Evolutionary conservation across 2,113 vertebrate genomes (phyloP), one percentile per base, ranked within the genome.

Genomic region (Falcunculus frontatus): DNA sequence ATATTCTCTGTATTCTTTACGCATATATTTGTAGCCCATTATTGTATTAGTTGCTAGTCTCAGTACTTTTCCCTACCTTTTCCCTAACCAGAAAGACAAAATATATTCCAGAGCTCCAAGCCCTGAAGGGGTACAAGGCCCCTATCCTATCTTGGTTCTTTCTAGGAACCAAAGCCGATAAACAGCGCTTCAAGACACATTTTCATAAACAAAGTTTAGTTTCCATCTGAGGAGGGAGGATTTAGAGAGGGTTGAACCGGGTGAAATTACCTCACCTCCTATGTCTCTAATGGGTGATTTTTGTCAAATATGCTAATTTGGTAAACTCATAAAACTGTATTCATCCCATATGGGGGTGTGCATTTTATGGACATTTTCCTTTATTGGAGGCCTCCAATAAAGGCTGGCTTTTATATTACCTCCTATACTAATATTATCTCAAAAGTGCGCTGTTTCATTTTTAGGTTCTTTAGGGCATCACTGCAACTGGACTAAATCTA

Each of bases 151-250:
- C 68, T 47, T 18, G 18, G 29, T n/a, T 81, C n/a, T 23, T 70
- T 72, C 59, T 56, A 30, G 42, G 50, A 65, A 65, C 35, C 30
- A 65, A 47, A 59, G 30, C 41, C 0, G 0, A 65, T 47, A 56
- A 55, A 39, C 6, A 29, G 41, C 0, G 0, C 23, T 64, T 56
- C 41, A 25, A 29, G 59, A 41, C 12, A n/a, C 1, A 7, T 41
- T 65, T 84, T 56, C 15, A 56, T 41, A 30, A 74, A 46, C 9
- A 32, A 55, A 64, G n/a, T 55, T 64, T 55, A 27, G 6, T 63
- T 73, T 73, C 33, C 47, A 33, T 55, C 29, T 64, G 49, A 46
- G 9, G 7, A 2, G 16, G 9, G 9, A 53, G 6, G 17, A 53
- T 33, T 50, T 42, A 44, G 39, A 53, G 32, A 44, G 26, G 4